phyloP scores from a whole-genome alignment of 2,888 invertebrate species.

The Gerosis bhagava region DNA sequence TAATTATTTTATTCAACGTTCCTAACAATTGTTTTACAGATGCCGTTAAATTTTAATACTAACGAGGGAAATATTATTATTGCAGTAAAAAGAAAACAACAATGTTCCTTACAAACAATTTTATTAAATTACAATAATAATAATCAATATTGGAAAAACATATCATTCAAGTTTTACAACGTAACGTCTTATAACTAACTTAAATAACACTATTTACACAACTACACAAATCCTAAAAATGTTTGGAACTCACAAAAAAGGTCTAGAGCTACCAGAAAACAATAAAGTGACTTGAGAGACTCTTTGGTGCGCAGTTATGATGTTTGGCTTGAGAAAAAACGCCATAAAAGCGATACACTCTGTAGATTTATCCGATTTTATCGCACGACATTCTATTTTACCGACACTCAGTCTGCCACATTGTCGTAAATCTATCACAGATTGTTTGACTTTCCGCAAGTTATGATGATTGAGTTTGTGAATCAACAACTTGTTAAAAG shows the following conservation, averaged over 20 bases:
- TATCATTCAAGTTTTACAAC: too few relatives aligned
- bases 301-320: neutral
- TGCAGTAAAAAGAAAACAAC: neutral
- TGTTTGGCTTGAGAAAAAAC: neutral
- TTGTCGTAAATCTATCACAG: slow-evolving; percentile 10
- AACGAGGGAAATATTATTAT: too few relatives aligned
- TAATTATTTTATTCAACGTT: too few relatives aligned
- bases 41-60: too few relatives aligned
- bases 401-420: neutral
- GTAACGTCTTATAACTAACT: too few relatives aligned
- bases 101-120: neutral
- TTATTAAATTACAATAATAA: too few relatives aligned
- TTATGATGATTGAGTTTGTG: slow-evolving; percentile 14
- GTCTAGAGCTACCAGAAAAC: neutral
- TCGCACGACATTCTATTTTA: slow-evolving; percentile 15
- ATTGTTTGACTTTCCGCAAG: slow-evolving; percentile 7
- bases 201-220: too few relatives aligned
- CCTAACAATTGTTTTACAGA: too few relatives aligned
- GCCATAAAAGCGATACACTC: neutral
- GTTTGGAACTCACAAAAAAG: too few relatives aligned
- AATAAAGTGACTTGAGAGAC: neutral
- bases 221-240: too few relatives aligned
- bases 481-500: neutral
- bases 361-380: slow-evolving; percentile 10
- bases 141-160: too few relatives aligned